phyloP scores from a whole-genome alignment of 2,113 vertebrate species.

The Chiloscyllium plagiosum region DNA sequence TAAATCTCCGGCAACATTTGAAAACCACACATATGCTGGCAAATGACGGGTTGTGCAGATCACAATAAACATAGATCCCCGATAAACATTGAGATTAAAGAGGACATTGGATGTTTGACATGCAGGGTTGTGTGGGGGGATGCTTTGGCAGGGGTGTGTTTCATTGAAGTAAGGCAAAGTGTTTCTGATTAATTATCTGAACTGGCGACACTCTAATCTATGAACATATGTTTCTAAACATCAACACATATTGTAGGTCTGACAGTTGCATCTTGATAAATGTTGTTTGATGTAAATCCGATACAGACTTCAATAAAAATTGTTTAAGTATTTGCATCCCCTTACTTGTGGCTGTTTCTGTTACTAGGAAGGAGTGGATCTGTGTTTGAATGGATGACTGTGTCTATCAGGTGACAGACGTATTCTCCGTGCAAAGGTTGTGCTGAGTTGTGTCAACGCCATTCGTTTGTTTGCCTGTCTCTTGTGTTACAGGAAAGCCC shows the following conservation, averaged over 20 bases:
- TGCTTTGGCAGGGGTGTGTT: neutral
- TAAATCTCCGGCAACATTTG: too few species aligned
- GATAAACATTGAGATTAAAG: too few species aligned
- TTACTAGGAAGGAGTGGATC: neutral
- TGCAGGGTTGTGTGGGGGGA: too few species aligned
- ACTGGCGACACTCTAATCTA: neutral
- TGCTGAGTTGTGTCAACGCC: constrained; percentile 23
- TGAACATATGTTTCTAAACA: neutral
- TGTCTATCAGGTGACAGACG: neutral
- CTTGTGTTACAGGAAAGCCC: constrained; percentile 36
- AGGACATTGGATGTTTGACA: too few species aligned
- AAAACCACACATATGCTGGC: neutral
- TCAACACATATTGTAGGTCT: neutral
- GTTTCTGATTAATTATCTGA: neutral
- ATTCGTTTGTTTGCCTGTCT: constrained; percentile 33
- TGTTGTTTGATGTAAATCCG: neutral
- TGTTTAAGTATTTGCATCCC: neutral
- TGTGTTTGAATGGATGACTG: neutral
- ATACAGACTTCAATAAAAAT: neutral
- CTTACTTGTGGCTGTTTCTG: neutral
- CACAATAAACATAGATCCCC: too few species aligned
- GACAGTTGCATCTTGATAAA: neutral
- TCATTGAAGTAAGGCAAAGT: neutral
- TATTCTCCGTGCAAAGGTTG: neutral
- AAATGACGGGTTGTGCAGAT: neutral